Conservation (phyloP, 2,888 invertebrate species). For the Hesperia comma region DNA sequence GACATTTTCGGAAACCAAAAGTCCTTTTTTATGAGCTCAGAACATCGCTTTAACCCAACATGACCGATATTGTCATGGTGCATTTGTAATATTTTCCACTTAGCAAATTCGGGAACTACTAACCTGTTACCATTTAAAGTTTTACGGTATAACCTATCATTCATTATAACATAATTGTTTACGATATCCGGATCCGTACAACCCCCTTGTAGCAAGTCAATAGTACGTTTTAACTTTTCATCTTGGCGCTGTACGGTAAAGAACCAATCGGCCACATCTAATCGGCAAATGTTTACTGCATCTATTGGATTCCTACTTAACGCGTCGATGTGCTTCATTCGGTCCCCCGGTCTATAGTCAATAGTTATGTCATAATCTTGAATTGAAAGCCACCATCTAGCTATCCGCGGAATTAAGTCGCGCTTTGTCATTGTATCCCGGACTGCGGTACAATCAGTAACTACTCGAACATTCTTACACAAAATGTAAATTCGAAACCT, state of each 20-base stretch:
- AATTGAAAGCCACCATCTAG: conserved; percentile 44
- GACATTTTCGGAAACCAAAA: not conserved
- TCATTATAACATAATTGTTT: conserved; percentile 31
- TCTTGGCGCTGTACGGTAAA: conserved; percentile 32
- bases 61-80: conserved; percentile 55
- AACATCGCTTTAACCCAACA: conserved; percentile 44
- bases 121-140: conserved; percentile 31
- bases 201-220: conserved; percentile 9
- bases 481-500: conserved; percentile 18
- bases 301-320: conserved; percentile 33
- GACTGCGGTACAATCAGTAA: conserved; percentile 33
- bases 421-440: conserved; percentile 33
- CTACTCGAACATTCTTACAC: conserved; percentile 20
- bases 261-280: conserved; percentile 25
- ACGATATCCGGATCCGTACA: conserved; percentile 19
- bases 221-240: conserved; percentile 16
- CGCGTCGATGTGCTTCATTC: conserved; percentile 43
- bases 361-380: conserved; percentile 41
- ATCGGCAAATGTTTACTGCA: conserved; percentile 11
- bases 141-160: conserved; percentile 35
- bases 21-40: conserved; percentile 42
- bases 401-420: conserved; percentile 43
- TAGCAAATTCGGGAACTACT: conserved; percentile 48
- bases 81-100: conserved; percentile 51
- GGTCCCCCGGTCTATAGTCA: not conserved